These are phyloP conservation scores for Agrenia bidenticulata DNA, from an alignment of 2,888 invertebrate species.

Conservation along the genomic window DNA sequence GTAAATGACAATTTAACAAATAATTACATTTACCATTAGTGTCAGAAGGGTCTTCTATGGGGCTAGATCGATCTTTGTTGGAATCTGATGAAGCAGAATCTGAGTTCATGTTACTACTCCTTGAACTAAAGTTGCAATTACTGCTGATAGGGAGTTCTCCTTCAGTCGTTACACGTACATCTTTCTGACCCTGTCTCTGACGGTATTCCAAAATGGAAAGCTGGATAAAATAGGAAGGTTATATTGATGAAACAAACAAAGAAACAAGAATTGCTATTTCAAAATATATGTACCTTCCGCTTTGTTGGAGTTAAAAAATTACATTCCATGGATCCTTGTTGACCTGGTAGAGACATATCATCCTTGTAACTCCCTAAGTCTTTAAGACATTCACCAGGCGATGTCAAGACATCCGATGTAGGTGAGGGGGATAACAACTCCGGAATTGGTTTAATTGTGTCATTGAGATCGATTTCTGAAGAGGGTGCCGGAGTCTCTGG, in stretches of 20 bases:
- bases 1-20: no score
- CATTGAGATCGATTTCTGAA: background rate
- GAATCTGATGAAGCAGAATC: background rate
- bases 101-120: background rate
- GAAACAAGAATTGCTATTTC: constrained; percentile 24
- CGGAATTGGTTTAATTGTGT: background rate
- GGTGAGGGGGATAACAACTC: no score
- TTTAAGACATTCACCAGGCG: no score
- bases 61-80: background rate
- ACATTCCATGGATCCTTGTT: background rate
- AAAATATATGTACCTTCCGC: constrained; percentile 13
- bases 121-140: background rate
- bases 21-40: background rate
- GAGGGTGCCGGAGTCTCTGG: background rate
- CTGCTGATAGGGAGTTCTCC: background rate
- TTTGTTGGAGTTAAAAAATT: constrained; percentile 15
- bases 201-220: constrained; percentile 64
- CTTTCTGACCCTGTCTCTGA: constrained; percentile 2
- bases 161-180: background rate
- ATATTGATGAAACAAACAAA: background rate
- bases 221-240: constrained; percentile 1
- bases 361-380: no score
- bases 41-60: background rate
- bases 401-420: no score
- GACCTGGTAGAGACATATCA: no score